Conservation (phyloP, 2,113 vertebrate genomes). For the Synchiropus splendidus region DNA sequence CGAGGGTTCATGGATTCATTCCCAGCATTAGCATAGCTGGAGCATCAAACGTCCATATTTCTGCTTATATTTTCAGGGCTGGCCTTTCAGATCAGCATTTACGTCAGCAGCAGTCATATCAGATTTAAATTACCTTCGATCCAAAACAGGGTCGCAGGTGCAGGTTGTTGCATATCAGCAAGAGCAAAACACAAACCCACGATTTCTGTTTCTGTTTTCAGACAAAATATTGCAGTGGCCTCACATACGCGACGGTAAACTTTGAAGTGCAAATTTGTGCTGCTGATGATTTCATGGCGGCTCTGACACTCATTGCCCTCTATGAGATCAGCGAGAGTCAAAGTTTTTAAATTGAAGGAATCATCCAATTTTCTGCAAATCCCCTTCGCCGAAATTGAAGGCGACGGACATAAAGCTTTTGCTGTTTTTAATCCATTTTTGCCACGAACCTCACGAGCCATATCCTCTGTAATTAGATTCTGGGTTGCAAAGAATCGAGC, state of each 20-base stretch:
- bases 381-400: conserved; percentile 7
- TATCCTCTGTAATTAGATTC: conserved; percentile 1
- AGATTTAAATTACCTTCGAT: too few relatives aligned
- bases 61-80: too few relatives aligned
- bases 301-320: not conserved
- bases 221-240: not conserved
- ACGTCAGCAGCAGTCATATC: too few relatives aligned
- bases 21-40: too few relatives aligned
- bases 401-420: not conserved
- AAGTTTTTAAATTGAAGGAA: conserved; percentile 14
- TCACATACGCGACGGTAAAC: not conserved
- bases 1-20: too few relatives aligned
- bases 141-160: too few relatives aligned
- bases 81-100: too few relatives aligned
- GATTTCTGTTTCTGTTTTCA: not conserved
- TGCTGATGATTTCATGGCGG: conserved; percentile 2
- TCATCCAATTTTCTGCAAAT: conserved; percentile 7
- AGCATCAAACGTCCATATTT: too few relatives aligned
- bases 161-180: too few relatives aligned
- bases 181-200: too few relatives aligned
- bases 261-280: conserved; percentile 5
- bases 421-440: conserved; percentile 5
- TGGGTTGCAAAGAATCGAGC: too few relatives aligned
- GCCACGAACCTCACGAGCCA: conserved; percentile 1
- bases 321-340: not conserved